Evolutionary conservation across 2,797 vertebrate genomes (phyloP).

Genomic region (Scarus forsteni): DNA sequence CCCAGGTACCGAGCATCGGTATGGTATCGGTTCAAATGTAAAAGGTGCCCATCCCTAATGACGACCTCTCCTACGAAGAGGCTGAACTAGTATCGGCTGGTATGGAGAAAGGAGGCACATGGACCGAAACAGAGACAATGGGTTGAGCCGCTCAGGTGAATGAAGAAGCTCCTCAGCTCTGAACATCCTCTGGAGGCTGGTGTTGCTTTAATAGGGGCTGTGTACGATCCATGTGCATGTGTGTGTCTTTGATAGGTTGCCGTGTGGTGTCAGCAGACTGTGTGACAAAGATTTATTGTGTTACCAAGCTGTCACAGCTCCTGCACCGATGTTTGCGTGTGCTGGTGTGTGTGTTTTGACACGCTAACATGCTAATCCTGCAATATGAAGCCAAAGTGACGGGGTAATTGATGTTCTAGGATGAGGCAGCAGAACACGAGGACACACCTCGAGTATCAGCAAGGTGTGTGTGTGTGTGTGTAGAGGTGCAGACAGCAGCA

Average conservation of each 20-base stretch:
- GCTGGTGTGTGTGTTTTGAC: not conserved
- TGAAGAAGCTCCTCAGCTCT: no score
- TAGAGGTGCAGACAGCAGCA: not conserved
- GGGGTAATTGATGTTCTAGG: constrained; percentile 17
- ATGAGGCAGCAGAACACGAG: not conserved
- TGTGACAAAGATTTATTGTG: constrained; percentile 24
- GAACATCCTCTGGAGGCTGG: no score
- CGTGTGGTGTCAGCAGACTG: constrained; percentile 18
- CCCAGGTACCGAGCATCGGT: no score
- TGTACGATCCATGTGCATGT: not conserved
- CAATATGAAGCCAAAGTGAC: constrained; percentile 15
- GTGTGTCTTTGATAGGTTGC: not conserved
- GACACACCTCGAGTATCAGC: constrained; percentile 4
- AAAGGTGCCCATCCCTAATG: no score
- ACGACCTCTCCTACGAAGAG: no score
- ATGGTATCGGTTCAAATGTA: no score
- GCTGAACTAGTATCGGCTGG: no score
- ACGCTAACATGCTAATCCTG: constrained; percentile 10
- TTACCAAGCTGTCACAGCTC: constrained; percentile 15
- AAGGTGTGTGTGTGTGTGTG: not conserved
- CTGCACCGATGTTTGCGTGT: not conserved
- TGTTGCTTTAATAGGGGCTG: not conserved
- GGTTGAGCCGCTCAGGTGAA: no score
- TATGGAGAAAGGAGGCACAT: no score
- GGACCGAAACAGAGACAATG: no score